Conservation (phyloP, 2,888 invertebrate genomes). For the Andrena marginata region DNA sequence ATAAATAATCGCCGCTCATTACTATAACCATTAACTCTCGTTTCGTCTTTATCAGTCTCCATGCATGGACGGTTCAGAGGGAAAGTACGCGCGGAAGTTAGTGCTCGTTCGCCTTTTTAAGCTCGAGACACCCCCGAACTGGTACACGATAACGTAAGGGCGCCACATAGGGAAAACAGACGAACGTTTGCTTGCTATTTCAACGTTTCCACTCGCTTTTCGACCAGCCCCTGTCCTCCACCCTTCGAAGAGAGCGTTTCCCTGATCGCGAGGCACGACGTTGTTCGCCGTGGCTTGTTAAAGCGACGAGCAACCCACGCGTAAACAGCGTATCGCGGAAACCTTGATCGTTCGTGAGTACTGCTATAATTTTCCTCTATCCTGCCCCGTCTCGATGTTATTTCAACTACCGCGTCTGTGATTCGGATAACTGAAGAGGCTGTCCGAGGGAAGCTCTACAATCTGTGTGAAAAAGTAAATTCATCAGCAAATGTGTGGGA, state of each 20-base stretch:
- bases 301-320: conserved; percentile 9
- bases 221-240: neutral
- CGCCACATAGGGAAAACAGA: conserved; percentile 32
- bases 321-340: conserved; percentile 17
- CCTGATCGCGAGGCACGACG: conserved; percentile 20
- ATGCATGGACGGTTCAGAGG: neutral
- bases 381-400: neutral
- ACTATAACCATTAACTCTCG: neutral
- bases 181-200: conserved; percentile 37
- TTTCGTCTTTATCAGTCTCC: neutral
- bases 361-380: neutral
- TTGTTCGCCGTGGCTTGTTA: conserved; percentile 33
- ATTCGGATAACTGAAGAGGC: neutral
- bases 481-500: neutral
- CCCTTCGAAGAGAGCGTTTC: conserved; percentile 23
- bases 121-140: conserved; percentile 18
- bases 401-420: neutral
- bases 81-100: conserved; percentile 28
- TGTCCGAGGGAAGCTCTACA: no score
- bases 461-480: neutral
- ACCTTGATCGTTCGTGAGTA: neutral
- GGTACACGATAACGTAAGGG: conserved; percentile 13
- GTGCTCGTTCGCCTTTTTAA: conserved; percentile 57
- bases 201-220: conserved; percentile 19
- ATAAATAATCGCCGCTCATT: neutral